Conservation (phyloP, 1,140 invertebrate species). For the Sarcophaga peregrina region DNA sequence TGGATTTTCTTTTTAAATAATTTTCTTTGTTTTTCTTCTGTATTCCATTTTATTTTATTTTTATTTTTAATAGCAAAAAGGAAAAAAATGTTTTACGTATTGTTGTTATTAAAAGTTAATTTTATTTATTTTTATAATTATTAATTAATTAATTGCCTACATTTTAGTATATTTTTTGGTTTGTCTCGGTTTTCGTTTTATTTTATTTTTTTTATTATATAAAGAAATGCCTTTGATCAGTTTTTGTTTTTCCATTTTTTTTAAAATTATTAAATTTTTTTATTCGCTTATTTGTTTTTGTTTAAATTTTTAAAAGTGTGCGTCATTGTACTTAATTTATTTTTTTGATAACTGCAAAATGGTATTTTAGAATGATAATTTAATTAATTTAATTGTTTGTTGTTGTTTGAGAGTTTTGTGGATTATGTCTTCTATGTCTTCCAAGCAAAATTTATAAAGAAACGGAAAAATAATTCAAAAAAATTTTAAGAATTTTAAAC, state of each 20-base stretch:
- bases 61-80: not conserved
- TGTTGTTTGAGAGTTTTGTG: too few species aligned
- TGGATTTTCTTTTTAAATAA: not conserved
- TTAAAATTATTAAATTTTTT: not conserved
- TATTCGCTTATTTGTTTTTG: not conserved
- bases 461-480: too few species aligned
- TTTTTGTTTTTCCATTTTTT: conserved; percentile 23
- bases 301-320: conserved; percentile 28
- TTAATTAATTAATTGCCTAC: conserved; percentile 25
- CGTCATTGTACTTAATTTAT: not conserved
- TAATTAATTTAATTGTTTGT: too few species aligned
- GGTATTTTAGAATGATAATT: too few species aligned
- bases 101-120: not conserved
- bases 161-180: conserved; percentile 13
- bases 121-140: not conserved
- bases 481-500: too few species aligned
- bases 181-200: conserved; percentile 5
- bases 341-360: too few species aligned
- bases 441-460: too few species aligned
- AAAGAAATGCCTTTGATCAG: conserved; percentile 46
- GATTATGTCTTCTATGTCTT: too few species aligned
- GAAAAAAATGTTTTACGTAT: not conserved
- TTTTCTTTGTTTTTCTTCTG: not conserved
- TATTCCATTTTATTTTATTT: not conserved
- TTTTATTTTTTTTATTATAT: conserved; percentile 31